Evolutionary conservation across 2,888 invertebrate species (phyloP).

Genomic region (Chymomyza procnemis): DNA sequence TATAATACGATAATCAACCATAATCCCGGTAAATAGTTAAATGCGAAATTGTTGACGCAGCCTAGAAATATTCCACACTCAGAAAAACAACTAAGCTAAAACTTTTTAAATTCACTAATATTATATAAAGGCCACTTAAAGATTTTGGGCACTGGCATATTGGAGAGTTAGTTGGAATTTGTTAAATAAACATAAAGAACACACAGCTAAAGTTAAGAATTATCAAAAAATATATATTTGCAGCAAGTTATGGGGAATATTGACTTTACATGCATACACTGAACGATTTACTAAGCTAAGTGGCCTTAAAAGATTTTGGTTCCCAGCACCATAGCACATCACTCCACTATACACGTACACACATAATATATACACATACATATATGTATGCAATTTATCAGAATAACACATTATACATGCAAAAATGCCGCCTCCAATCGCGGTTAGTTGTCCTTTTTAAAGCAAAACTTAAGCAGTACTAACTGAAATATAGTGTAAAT

Average conservation of each 20-base stretch:
- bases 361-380: constrained; percentile 10
- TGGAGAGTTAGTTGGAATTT: not conserved
- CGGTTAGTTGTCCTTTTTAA: not conserved
- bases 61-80: constrained; percentile 1
- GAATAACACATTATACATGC: constrained; percentile 13
- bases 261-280: constrained; percentile 30
- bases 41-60: constrained; percentile 16
- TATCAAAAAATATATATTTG: constrained; percentile 6
- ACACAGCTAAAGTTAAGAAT: not conserved
- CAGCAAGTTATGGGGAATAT: not conserved
- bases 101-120: constrained; percentile 14
- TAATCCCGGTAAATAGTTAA: constrained; percentile 20
- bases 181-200: not conserved
- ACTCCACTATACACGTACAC: constrained; percentile 7
- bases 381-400: constrained; percentile 13
- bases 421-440: not conserved
- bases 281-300: constrained; percentile 60
- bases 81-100: not conserved
- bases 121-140: not conserved
- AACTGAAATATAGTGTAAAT: not conserved
- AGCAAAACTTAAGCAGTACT: constrained; percentile 43
- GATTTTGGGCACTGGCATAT: not conserved
- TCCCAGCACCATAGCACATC: constrained; percentile 35
- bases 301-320: constrained; percentile 56
- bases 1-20: constrained; percentile 1